Percentiles rank a stretch among this genome's conserved stretches.
Conservation (phyloP, 2,113 vertebrate species). For the Plotosus lineatus region DNA sequence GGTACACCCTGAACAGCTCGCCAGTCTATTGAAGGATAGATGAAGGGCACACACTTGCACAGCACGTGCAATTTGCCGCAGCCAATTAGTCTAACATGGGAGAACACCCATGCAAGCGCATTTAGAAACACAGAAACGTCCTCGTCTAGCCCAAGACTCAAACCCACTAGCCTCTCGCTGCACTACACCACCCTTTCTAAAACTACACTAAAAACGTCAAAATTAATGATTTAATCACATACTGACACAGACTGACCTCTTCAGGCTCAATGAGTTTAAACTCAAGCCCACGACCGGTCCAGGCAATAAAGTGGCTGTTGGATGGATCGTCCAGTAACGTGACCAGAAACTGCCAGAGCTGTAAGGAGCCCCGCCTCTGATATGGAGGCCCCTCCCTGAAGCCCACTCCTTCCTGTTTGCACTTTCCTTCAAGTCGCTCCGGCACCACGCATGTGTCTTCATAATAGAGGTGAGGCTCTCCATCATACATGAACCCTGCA, state of each 20-base stretch:
- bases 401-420: slow-evolving; percentile 84
- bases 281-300: slow-evolving; percentile 94
- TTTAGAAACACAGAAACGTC: no score
- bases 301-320: slow-evolving; percentile 89
- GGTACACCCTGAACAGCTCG: no score
- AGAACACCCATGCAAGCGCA: no score
- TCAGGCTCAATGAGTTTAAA: slow-evolving; percentile 94
- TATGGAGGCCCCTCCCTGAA: slow-evolving; percentile 86
- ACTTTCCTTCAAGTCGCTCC: slow-evolving; percentile 87
- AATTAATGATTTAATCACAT: not conserved
- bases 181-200: no score
- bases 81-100: no score
- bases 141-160: no score
- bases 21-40: no score
- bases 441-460: slow-evolving; percentile 92
- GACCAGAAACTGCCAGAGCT: slow-evolving; percentile 96
- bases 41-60: no score
- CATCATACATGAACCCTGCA: slow-evolving; percentile 80
- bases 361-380: slow-evolving; percentile 89
- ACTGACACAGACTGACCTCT: slow-evolving; percentile 77
- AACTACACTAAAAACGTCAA: no score
- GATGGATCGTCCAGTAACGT: slow-evolving; percentile 89
- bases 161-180: no score
- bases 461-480: slow-evolving; percentile 82
- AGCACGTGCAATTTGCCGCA: no score